A percentile compares a stretch with the other conserved stretches of the same genome.
These are phyloP conservation scores for Solea senegalensis DNA, from an alignment of 2,113 vertebrate species.

Conservation along the genomic window DNA sequence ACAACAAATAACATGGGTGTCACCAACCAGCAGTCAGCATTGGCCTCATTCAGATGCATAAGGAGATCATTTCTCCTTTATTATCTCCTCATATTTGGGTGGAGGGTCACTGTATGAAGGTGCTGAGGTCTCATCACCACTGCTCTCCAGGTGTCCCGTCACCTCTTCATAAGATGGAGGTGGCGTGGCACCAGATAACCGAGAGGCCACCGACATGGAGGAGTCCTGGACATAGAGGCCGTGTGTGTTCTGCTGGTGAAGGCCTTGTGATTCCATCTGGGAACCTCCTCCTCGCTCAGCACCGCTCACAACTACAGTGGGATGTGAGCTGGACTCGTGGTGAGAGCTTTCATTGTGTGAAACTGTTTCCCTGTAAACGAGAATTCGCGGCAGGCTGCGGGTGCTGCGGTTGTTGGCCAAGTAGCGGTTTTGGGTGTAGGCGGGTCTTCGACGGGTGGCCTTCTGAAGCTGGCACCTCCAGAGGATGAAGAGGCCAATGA, in stretches of 20 bases:
- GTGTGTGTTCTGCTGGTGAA: slow-evolving; percentile 65
- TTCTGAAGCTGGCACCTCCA: slow-evolving; percentile 95
- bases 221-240: slow-evolving; percentile 84
- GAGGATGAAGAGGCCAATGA: slow-evolving; percentile 91
- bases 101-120: slow-evolving; percentile 88
- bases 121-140: slow-evolving; percentile 82
- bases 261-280: slow-evolving; percentile 38
- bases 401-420: slow-evolving; percentile 83
- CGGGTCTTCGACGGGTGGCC: slow-evolving; percentile 86
- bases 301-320: slow-evolving; percentile 56
- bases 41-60: too few species aligned
- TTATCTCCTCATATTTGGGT: slow-evolving; percentile 91
- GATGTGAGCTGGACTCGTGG: slow-evolving; percentile 52
- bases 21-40: background rate
- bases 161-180: slow-evolving; percentile 92
- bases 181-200: slow-evolving; percentile 87
- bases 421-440: slow-evolving; percentile 88
- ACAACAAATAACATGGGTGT: background rate
- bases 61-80: slow-evolving; percentile 73
- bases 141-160: slow-evolving; percentile 86
- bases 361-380: slow-evolving; percentile 85
- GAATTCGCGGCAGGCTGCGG: slow-evolving; percentile 87
- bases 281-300: slow-evolving; percentile 19
- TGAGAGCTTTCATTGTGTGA: slow-evolving; percentile 75
- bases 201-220: slow-evolving; percentile 79